Conservation (phyloP, 2,888 invertebrate genomes). For the Sarcophaga variegata region DNA sequence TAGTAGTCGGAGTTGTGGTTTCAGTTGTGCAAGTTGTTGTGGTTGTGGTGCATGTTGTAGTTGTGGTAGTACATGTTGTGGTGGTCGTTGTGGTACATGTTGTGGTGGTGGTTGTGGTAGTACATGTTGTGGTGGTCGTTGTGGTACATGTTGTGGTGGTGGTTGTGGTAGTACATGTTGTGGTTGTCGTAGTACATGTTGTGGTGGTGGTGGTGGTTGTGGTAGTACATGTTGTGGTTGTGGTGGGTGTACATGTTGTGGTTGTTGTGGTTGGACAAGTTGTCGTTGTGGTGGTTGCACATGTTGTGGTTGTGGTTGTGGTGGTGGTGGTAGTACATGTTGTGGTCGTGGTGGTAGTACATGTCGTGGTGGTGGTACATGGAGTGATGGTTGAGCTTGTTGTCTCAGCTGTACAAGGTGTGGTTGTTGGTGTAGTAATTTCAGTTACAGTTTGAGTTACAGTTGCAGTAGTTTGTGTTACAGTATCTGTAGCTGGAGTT, state of each 20-base stretch:
- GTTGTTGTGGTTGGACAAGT: neutral
- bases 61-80: neutral
- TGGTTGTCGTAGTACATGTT: neutral
- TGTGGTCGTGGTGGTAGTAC: neutral
- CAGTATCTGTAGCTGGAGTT: neutral
- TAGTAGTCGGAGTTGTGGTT: neutral
- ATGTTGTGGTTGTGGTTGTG: neutral
- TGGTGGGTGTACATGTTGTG: neutral
- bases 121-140: neutral
- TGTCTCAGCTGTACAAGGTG: neutral
- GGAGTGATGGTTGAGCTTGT: neutral
- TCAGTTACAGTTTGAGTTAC: conserved; percentile 18
- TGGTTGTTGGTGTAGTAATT: neutral
- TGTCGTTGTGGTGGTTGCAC: neutral
- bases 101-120: conserved; percentile 7
- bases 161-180: neutral
- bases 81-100: neutral
- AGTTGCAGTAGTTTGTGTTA: conserved; percentile 24
- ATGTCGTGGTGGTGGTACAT: conserved; percentile 21
- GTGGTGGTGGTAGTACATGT: neutral
- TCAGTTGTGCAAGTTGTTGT: neutral
- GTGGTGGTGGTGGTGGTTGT: neutral
- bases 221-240: conserved; percentile 10
- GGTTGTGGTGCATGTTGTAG: neutral
- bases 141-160: conserved; percentile 19